Evolutionary conservation across 2,113 vertebrate genomes (phyloP).

Genomic region (Gnathonemus echidnorhynchus): DNA sequence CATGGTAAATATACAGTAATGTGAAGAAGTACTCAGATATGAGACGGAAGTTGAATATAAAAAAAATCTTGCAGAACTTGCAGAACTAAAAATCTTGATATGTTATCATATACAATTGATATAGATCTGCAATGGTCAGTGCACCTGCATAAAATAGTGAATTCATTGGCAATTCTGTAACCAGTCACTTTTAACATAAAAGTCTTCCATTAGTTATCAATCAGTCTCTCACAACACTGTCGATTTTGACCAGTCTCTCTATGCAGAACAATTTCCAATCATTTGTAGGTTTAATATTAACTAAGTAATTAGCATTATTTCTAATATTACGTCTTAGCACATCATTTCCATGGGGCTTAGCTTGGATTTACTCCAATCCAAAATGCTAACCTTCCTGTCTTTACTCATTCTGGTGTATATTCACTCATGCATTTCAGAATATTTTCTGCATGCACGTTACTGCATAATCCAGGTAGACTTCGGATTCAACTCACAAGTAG

Average conservation of each 20-base stretch:
- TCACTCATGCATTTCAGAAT: background rate
- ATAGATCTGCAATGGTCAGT: background rate
- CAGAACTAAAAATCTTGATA: background rate
- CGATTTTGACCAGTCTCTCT: background rate
- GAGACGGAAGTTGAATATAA: background rate
- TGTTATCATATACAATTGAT: background rate
- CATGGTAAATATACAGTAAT: background rate
- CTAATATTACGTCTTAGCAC: background rate
- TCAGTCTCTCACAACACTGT: background rate
- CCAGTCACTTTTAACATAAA: background rate
- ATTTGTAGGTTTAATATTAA: background rate
- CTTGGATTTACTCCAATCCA: background rate
- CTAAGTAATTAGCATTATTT: background rate
- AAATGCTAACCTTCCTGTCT: background rate
- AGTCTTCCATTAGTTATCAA: background rate
- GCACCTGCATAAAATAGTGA: background rate
- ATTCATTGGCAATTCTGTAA: background rate
- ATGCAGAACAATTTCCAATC: background rate
- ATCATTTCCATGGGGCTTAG: background rate
- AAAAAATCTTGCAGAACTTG: background rate
- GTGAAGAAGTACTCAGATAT: background rate
- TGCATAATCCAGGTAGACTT: background rate
- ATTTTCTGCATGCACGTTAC: background rate
- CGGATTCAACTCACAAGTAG: background rate
- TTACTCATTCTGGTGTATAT: background rate